Evolutionary conservation across 1,140 invertebrate genomes (phyloP).

Genomic region (Drosophila leontia): DNA sequence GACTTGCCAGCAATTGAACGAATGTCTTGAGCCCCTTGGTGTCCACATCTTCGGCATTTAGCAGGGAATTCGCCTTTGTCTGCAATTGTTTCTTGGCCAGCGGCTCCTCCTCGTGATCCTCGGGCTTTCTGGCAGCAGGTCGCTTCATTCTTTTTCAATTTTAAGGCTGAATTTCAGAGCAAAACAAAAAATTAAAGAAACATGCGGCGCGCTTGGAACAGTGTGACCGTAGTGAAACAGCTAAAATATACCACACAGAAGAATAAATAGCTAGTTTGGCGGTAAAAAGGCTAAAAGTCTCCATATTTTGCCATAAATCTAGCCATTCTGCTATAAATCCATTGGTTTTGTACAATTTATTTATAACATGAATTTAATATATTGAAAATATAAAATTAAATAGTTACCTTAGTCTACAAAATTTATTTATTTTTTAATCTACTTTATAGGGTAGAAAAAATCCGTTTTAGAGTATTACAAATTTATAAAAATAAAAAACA

Average conservation of each 20-base stretch:
- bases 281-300: background rate
- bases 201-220: conserved; percentile 20
- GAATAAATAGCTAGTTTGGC: background rate
- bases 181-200: conserved; percentile 26
- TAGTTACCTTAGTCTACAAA: background rate
- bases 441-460: background rate
- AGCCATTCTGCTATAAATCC: background rate
- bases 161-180: background rate
- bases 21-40: conserved; percentile 34
- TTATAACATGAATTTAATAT: background rate
- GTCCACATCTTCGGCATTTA: conserved; percentile 86
- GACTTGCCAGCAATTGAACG: conserved; percentile 45
- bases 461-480: background rate
- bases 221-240: background rate
- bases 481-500: too few species aligned
- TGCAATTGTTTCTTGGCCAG: conserved; percentile 83
- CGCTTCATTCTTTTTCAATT: conserved; percentile 1
- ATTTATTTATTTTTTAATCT: background rate
- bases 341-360: background rate
- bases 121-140: background rate
- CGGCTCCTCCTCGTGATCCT: conserved; percentile 5
- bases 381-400: background rate
- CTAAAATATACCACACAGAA: background rate
- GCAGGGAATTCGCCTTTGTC: conserved; percentile 88
- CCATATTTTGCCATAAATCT: too few species aligned